A percentile compares a stretch with the other conserved stretches of the same genome.
Evolutionary conservation across 2,888 invertebrate species (phyloP).

Genomic region (Drosophila setosimentum): DNA sequence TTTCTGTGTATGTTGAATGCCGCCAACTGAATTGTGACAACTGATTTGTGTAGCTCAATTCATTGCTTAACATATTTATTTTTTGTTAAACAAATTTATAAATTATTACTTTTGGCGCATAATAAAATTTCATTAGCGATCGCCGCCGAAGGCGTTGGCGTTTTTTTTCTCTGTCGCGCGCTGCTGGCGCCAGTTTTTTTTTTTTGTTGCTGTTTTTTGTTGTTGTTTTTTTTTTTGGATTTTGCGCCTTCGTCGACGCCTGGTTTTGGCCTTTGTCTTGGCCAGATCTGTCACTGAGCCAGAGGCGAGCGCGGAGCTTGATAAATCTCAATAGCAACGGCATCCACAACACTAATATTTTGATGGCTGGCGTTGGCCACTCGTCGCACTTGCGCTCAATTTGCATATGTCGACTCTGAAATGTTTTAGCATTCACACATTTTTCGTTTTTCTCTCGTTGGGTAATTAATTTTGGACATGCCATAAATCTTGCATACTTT

Average conservation of each 20-base stretch:
- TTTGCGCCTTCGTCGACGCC: slow-evolving; percentile 44
- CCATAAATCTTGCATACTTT: slow-evolving; percentile 74
- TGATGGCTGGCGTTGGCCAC: slow-evolving; percentile 40
- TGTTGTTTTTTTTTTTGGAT: slow-evolving; percentile 15
- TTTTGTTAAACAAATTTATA: slow-evolving; percentile 76
- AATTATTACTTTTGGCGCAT: slow-evolving; percentile 75
- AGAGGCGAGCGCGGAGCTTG: slow-evolving; percentile 27
- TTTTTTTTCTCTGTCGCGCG: slow-evolving; percentile 52
- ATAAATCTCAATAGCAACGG: slow-evolving; percentile 65
- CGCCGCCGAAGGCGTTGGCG: slow-evolving; percentile 56
- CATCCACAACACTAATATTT: slow-evolving; percentile 37
- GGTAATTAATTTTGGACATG: slow-evolving; percentile 75
- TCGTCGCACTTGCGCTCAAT: slow-evolving; percentile 60
- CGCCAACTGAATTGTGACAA: slow-evolving; percentile 43
- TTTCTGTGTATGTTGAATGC: background rate
- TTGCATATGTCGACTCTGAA: slow-evolving; percentile 58
- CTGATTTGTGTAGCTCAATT: slow-evolving; percentile 66
- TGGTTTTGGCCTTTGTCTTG: slow-evolving; percentile 65
- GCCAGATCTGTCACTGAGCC: slow-evolving; percentile 55
- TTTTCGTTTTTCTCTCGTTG: slow-evolving; percentile 30
- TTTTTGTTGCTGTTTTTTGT: background rate
- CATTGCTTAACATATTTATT: slow-evolving; percentile 71
- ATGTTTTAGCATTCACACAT: slow-evolving; percentile 44
- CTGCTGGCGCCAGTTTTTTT: slow-evolving; percentile 62
- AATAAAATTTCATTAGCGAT: slow-evolving; percentile 79